Evolutionary conservation across 2,888 invertebrate genomes (phyloP), one percentile per base, ranked within the genome.

Genomic region (Petrolisthes cinctipes): DNA sequence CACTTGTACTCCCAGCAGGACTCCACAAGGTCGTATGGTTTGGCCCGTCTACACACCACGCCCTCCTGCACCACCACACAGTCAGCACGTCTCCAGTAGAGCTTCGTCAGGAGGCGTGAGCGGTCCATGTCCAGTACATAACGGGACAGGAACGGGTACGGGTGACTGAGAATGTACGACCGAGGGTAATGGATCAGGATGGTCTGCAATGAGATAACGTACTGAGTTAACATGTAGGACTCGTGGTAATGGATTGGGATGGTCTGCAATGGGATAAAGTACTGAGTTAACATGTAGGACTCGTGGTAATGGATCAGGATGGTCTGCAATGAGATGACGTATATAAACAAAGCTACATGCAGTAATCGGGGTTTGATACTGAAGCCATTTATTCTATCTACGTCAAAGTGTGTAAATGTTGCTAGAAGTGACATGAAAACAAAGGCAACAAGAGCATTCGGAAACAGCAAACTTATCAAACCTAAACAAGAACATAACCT

Each of bases 81-180:
- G 75, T 85, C 73, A 3, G 79, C 14, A 14, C 14, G 66, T 75
- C 85, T 61, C 83, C 86, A 86, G 87, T 87, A 89, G 61, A 89
- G 79, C 54, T 84, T 61, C 20, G 78, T 54, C 14, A 89, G 85
- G 17, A 89, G 89, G 56, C 56, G 56, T 0, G 89, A 89, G 9
- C 86, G 87, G 5, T 53, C 87, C 87, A 87, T 85, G 80, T 89
- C 89, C 4, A 82, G 7, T n/a, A 89, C 53, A 85, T 89, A 89
- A 7, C 87, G 85, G 0, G 56, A 71, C n/a, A 89, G 51, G 23
- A 37, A 17, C 4, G 89, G 89, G 82, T 89, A 89, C 20, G 83
- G 82, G 5, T 57, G 68, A 0, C 75, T 54, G 6, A 71, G 54
- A 11, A 89, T 53, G 82, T 82, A 66, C 37, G n/a, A 17, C 6